A percentile compares a stretch with the other conserved stretches of the same genome.
These are phyloP conservation scores for Dyspetes luteomarginatus DNA, from an alignment of 2,888 invertebrate genomes.

Conservation along the genomic window DNA sequence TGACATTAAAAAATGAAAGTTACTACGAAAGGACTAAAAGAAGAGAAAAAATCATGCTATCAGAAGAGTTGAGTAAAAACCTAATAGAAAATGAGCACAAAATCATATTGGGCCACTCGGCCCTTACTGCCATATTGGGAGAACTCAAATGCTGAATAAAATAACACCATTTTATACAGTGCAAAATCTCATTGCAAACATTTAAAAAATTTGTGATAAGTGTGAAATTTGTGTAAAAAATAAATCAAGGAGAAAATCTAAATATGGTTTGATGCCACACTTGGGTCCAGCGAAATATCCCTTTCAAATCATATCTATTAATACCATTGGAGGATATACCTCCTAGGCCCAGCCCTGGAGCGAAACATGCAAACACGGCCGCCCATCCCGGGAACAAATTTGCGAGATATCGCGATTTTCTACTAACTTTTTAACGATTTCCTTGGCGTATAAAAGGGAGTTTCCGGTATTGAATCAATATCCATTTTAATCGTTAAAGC, in stretches of 20 bases:
- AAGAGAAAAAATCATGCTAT: conserved; percentile 14
- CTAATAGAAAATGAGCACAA: conserved; percentile 19
- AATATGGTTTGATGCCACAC: conserved; percentile 31
- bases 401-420: conserved; percentile 18
- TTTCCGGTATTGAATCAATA: too few relatives aligned
- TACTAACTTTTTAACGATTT: too few relatives aligned
- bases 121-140: conserved; percentile 30
- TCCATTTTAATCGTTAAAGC: too few relatives aligned
- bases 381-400: conserved; percentile 22
- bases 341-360: conserved; percentile 9
- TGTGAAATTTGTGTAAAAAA: conserved; percentile 26
- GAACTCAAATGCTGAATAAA: conserved; percentile 31
- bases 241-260: conserved; percentile 28
- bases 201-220: conserved; percentile 13
- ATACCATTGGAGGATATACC: background rate
- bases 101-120: too few relatives aligned
- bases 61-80: conserved; percentile 23
- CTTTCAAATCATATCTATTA: conserved; percentile 24
- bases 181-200: conserved; percentile 23
- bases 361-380: conserved; percentile 19
- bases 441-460: too few relatives aligned
- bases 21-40: conserved; percentile 31
- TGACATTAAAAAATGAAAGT: conserved; percentile 16
- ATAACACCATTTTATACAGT: conserved; percentile 33
- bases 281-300: conserved; percentile 22